A percentile compares a stretch with the other conserved stretches of the same genome.
phyloP scores from a whole-genome alignment of 37 sponge, comb jelly and placozoan species.

The Ephydatia muelleri region DNA sequence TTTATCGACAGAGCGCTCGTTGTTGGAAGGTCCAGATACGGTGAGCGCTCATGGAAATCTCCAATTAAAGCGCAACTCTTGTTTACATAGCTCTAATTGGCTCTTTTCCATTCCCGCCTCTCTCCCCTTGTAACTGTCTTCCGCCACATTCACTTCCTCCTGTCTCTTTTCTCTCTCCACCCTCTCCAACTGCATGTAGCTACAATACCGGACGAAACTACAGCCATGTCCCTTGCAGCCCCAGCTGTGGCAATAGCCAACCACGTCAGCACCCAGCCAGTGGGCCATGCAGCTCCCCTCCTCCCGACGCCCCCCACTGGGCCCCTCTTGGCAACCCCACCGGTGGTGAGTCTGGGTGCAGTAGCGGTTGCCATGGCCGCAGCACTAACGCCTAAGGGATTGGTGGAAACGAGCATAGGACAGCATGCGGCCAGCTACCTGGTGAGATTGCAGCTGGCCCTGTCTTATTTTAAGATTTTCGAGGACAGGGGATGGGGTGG shows the following conservation, averaged over 20 bases:
- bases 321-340: conserved; percentile 11
- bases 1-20: conserved; percentile 90
- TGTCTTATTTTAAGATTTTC: not conserved
- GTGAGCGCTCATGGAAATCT: conserved; percentile 9
- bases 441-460: not conserved
- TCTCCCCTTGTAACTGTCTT: not conserved
- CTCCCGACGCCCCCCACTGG: conserved; percentile 74
- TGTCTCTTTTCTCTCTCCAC: not conserved
- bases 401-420: not conserved
- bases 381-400: not conserved
- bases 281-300: conserved; percentile 57
- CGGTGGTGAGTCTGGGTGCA: conserved; percentile 14
- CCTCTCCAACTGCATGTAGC: conserved; percentile 24
- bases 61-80: conserved; percentile 21
- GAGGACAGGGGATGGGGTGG: not conserved
- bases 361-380: conserved; percentile 12
- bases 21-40: conserved; percentile 59
- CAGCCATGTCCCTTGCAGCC: conserved; percentile 72
- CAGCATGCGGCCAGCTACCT: not conserved
- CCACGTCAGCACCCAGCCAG: conserved; percentile 4
- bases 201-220: conserved; percentile 56
- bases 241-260: conserved; percentile 63
- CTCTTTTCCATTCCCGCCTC: not conserved
- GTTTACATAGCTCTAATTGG: not conserved
- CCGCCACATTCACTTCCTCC: not conserved